Evolutionary conservation across 2,888 invertebrate genomes (phyloP), one percentile per base, ranked within the genome.

Genomic region (Anthophora plumipes): DNA sequence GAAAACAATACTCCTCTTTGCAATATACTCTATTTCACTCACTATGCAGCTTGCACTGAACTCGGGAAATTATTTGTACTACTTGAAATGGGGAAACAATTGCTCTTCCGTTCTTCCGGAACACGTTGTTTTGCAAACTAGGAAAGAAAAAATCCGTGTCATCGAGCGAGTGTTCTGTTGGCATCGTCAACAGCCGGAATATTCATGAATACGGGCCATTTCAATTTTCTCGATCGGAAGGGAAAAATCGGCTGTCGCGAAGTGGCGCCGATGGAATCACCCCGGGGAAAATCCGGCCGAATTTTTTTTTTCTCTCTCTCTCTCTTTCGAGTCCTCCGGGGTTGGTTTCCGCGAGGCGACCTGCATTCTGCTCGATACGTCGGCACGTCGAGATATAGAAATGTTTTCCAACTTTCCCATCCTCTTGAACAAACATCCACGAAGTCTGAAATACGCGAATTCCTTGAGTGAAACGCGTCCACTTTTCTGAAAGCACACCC

Each of bases 201-300:
- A 57, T 73, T 59, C 48, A 68, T 68, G 73, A 68, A 31, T 14
- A 39, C 55, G 61, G 55, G 67, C 50, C 50, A 55, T 75, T 75
- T 75, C 80, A 82, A 82, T 82, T 80, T 80, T 70, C 68, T 75
- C 80, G 54, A 80, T 71, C 70, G 80, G 54, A 80, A 79, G 80
- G 61, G 69, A 77, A 69, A 77, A 79, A 78, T 50, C 60, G 67
- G 48, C 37, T 64, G 78, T 39, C 22, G 61, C 52, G 68, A 68
- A 64, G 73, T 48, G 78, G 57, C 72, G 73, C 60, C 79, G 68
- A 79, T 80, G 48, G 54, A 73, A 78, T 73, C 73, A 67, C 71
- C 66, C 79, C 60, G 50, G n/a, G 74, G 63, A 80, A 75, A 75
- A 80, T 79, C 68, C 80, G 75, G 39, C 63, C 80, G 80, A 82